A percentile compares a stretch with the other conserved stretches of the same genome.
Evolutionary conservation across 2,113 vertebrate species (phyloP).

Genomic region (Riparia riparia): DNA sequence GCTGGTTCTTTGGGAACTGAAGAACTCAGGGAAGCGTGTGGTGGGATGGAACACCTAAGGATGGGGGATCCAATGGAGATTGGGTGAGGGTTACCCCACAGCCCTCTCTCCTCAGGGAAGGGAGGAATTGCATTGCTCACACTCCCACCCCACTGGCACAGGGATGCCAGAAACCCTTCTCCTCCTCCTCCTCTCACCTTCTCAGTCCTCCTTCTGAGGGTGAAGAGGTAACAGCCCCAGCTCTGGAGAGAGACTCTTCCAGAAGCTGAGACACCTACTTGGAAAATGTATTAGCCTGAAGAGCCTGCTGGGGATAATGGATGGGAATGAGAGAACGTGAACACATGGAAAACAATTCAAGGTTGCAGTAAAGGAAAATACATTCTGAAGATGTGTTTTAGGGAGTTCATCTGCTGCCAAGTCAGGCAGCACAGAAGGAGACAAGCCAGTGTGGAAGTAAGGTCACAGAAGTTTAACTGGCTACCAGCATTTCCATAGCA

Average conservation of each 20-base stretch:
- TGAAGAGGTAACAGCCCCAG: neutral
- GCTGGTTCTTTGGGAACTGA: neutral
- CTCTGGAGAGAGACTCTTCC: neutral
- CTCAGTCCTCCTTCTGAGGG: neutral
- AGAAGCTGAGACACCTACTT: neutral
- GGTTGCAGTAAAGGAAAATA: neutral
- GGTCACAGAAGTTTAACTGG: neutral
- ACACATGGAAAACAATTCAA: slow-evolving; percentile 9
- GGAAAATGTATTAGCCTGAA: neutral
- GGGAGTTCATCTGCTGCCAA: neutral
- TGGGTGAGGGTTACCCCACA: neutral
- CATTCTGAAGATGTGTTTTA: neutral
- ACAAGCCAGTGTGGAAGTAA: neutral
- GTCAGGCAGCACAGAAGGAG: neutral
- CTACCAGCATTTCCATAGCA: neutral
- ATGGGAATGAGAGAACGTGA: neutral
- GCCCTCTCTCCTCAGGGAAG: neutral
- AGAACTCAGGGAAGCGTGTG: neutral
- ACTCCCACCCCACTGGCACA: neutral
- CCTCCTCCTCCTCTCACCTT: neutral
- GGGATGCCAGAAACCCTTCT: neutral
- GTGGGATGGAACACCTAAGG: neutral
- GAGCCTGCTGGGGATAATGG: neutral
- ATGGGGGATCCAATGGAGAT: neutral
- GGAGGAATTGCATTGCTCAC: neutral